phyloP scores from a whole-genome alignment of 2,113 vertebrate genomes.

The Pollimyrus isidori region DNA sequence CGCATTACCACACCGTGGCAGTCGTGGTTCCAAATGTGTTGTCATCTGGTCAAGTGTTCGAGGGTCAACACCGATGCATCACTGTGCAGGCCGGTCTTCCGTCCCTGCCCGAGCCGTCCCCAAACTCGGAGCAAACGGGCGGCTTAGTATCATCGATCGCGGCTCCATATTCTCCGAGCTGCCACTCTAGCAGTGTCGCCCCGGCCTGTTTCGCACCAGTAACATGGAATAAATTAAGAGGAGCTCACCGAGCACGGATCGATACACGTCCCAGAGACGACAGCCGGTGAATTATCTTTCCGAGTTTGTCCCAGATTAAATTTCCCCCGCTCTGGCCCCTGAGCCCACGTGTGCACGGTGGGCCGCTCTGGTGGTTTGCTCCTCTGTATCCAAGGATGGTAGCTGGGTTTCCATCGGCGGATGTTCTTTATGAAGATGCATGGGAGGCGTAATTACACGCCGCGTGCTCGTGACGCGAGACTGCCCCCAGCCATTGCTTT shows the following conservation, averaged over 20 bases:
- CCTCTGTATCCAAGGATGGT: not conserved
- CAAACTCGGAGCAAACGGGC: not conserved
- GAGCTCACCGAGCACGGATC: conserved; percentile 22
- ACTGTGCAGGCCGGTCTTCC: not conserved
- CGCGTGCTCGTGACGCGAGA: not conserved
- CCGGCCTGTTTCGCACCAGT: conserved; percentile 17
- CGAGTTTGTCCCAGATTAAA: conserved; percentile 6
- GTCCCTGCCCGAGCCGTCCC: not conserved
- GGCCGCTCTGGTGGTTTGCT: not conserved
- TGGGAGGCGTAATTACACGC: not conserved
- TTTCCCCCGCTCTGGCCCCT: not conserved
- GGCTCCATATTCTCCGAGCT: not conserved
- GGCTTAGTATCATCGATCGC: conserved; percentile 27
- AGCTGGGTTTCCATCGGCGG: not conserved
- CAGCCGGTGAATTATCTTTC: conserved; percentile 15
- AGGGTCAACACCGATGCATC: not conserved
- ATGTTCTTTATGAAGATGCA: not conserved
- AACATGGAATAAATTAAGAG: conserved; percentile 21
- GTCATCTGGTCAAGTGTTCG: not conserved
- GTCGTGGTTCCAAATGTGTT: not conserved
- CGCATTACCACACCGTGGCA: not conserved
- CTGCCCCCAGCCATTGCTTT: not conserved
- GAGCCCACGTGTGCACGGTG: not conserved
- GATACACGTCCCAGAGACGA: conserved; percentile 19
- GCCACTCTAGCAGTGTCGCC: conserved; percentile 27